Base-by-base conservation (phyloP, 2,797 vertebrate genomes). In the Amazona finschi region DNA sequence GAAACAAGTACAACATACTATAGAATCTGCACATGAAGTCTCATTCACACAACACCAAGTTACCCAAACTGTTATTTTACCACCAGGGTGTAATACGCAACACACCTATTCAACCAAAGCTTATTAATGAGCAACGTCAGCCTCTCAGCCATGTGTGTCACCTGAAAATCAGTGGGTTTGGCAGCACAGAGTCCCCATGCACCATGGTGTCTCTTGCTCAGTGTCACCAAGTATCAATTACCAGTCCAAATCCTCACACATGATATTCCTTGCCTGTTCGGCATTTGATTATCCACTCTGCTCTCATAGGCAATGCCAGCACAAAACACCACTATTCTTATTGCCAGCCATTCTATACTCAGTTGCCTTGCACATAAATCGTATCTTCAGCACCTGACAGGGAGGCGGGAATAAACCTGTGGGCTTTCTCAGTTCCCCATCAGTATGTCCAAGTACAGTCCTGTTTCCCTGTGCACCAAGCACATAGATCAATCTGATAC, bases 101-200 rank as follows among this genome's bases (percentile, higher is more conserved):
- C n/a, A 76, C 43, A 27, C 6, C 43, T 71, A 21, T 19, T 89
- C 33, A 78, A 31, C n/a, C 44, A 30, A 76, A 89, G 41, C 21
- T 86, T 38, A 75, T 50, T 46, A 80, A 78, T 4, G 5, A 86
- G 22, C 22, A 70, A 15, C 5, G 0, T 36, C 12, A 4, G 24
- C 17, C 38, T 14, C 33, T 84, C 12, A 0, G n/a, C 30, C 43
- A 57, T 1, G 0, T 1, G 7, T 2, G 17, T 58, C 28, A 38
- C 36, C 39, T 38, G 12, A 89, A 62, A 85, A 58, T 16, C 5
- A 1, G 20, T 6, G 31, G 61, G 8, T 89, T 70, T 52, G 49
- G 44, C 61, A 90, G 49, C 65, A 53, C 58, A 47, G 8, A 7
- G 16, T 52, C 9, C 44, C 53, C n/a, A 12, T 6, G 18, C 19